phyloP scores from a whole-genome alignment of 2,113 vertebrate genomes.

The Saccopteryx bilineata region DNA sequence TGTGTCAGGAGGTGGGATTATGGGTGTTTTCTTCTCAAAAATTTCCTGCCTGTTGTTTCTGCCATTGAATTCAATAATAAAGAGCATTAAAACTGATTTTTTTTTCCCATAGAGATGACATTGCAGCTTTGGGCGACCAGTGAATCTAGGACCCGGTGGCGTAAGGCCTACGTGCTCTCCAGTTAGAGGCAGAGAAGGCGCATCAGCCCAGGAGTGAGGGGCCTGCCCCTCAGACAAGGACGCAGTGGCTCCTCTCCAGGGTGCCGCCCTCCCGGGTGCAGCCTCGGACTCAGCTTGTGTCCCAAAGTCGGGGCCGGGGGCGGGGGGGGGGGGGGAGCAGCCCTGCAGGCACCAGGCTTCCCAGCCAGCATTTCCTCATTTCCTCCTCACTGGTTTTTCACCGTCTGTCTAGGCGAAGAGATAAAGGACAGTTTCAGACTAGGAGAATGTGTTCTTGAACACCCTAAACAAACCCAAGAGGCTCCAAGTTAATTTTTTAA shows the following conservation, averaged over 20 bases:
- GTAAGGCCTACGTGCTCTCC: not conserved
- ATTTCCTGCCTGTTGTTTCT: not conserved
- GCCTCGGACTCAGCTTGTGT: not conserved
- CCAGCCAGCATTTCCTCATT: no score
- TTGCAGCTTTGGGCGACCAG: not conserved
- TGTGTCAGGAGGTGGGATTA: not conserved
- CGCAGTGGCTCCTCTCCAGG: not conserved
- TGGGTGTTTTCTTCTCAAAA: conserved; percentile 7
- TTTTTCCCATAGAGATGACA: conserved; percentile 31
- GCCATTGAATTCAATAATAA: not conserved
- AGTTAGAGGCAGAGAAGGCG: not conserved
- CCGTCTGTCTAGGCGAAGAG: not conserved
- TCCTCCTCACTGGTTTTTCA: not conserved
- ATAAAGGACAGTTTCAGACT: not conserved
- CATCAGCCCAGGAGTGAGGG: not conserved
- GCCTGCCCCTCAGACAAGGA: not conserved
- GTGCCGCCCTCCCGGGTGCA: not conserved
- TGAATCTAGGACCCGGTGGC: not conserved
- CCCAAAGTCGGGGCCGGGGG: not conserved
- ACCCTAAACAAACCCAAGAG: conserved; percentile 27
- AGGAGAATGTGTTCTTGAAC: not conserved
- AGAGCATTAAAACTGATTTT: conserved; percentile 33
- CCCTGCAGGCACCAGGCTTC: not conserved
- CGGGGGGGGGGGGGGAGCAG: not conserved
- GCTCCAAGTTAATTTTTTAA: conserved; percentile 48